Conservation (phyloP, 2,888 invertebrate species). For the Calliopum simillimum region DNA sequence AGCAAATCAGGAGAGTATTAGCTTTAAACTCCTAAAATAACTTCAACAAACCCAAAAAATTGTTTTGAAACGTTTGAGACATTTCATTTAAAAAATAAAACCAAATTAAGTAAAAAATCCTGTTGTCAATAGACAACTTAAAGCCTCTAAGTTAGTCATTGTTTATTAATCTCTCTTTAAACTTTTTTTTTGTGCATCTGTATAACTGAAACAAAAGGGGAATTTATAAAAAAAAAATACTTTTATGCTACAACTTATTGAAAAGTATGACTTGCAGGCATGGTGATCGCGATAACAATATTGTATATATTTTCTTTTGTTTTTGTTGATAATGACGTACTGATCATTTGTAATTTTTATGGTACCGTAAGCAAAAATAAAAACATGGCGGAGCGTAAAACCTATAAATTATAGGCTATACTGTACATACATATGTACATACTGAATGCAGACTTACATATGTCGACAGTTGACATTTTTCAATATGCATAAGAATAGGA, state of each 20-base stretch:
- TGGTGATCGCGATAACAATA: not conserved
- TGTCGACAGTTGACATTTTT: constrained; percentile 6
- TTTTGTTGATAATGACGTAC: constrained; percentile 8
- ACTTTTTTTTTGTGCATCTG: no score
- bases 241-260: not conserved
- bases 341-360: not conserved
- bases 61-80: no score
- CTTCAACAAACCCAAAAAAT: no score
- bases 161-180: no score
- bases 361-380: constrained; percentile 38
- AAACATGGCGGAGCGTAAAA: constrained; percentile 38
- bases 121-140: no score
- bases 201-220: no score
- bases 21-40: no score
- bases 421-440: not conserved
- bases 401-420: not conserved
- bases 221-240: no score
- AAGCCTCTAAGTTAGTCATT: no score
- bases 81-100: no score
- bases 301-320: constrained; percentile 1
- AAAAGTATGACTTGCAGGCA: not conserved
- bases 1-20: no score
- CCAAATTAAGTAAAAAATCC: no score
- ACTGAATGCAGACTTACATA: not conserved
- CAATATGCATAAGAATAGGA: not conserved